phyloP scores from a whole-genome alignment of 2,797 vertebrate genomes.

The Peromyscus nudipes region DNA sequence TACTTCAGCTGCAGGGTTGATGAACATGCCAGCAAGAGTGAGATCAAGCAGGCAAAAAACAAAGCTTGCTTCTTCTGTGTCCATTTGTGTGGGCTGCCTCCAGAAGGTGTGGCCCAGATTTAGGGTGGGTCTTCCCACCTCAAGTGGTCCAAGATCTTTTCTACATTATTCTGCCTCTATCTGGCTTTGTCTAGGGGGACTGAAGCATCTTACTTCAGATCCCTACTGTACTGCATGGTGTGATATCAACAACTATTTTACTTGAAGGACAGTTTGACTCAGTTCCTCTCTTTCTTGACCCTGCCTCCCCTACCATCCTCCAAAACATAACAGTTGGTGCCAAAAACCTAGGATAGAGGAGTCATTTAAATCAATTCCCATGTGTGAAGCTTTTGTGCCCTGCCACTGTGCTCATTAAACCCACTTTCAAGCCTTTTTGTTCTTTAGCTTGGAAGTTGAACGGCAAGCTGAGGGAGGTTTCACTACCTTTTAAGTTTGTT shows the following conservation, averaged over 20 bases:
- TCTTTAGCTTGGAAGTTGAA: background rate
- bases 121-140: background rate
- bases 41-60: background rate
- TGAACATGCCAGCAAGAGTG: background rate
- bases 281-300: background rate
- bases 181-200: background rate
- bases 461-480: background rate
- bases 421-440: background rate
- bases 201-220: background rate
- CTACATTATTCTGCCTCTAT: background rate
- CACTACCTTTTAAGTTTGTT: too few species aligned
- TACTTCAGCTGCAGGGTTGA: background rate
- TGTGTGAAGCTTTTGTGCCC: background rate
- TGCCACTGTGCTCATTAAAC: background rate
- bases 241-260: background rate
- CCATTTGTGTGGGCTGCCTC: background rate
- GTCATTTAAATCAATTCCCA: background rate
- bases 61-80: background rate
- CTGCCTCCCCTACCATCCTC: background rate
- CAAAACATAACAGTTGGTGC: background rate
- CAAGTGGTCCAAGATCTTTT: background rate
- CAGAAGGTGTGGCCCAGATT: background rate
- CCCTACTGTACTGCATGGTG: background rate
- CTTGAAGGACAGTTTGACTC: background rate
- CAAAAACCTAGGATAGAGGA: background rate